A percentile compares a stretch with the other conserved stretches of the same genome.
phyloP scores from a whole-genome alignment of 1,140 invertebrate genomes.

The Metaphire vulgaris region DNA sequence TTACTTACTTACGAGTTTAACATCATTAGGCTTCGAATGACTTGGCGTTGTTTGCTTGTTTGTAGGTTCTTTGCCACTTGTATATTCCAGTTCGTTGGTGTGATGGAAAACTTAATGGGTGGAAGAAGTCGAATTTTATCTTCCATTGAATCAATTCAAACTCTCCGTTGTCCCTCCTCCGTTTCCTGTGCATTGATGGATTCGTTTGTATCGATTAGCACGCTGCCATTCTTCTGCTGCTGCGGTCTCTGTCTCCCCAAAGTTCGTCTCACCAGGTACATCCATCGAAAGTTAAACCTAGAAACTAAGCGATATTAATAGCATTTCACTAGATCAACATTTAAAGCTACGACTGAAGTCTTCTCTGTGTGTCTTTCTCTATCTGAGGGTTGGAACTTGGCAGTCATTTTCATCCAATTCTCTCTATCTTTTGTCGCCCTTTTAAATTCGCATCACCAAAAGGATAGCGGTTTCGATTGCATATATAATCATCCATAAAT shows the following conservation, averaged over 20 bases:
- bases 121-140: too few relatives aligned
- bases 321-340: not conserved
- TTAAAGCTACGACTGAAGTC: not conserved
- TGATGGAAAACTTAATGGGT: not conserved
- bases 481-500: too few relatives aligned
- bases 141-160: not conserved
- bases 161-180: not conserved
- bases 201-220: not conserved
- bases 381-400: too few relatives aligned
- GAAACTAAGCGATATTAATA: too few relatives aligned
- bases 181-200: not conserved
- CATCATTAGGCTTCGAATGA: too few relatives aligned
- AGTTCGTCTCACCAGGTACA: not conserved
- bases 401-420: too few relatives aligned
- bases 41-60: too few relatives aligned
- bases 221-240: not conserved
- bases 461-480: too few relatives aligned
- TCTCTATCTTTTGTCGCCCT: too few relatives aligned
- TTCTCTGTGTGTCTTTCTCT: not conserved
- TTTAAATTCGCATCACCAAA: too few relatives aligned
- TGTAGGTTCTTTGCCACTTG: conserved; percentile 5
- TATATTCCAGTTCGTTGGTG: not conserved
- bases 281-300: not conserved
- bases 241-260: conserved; percentile 1
- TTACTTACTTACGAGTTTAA: too few relatives aligned